Evolutionary conservation across 2,113 vertebrate species (phyloP).

Genomic region (Megaceryle maxima): DNA sequence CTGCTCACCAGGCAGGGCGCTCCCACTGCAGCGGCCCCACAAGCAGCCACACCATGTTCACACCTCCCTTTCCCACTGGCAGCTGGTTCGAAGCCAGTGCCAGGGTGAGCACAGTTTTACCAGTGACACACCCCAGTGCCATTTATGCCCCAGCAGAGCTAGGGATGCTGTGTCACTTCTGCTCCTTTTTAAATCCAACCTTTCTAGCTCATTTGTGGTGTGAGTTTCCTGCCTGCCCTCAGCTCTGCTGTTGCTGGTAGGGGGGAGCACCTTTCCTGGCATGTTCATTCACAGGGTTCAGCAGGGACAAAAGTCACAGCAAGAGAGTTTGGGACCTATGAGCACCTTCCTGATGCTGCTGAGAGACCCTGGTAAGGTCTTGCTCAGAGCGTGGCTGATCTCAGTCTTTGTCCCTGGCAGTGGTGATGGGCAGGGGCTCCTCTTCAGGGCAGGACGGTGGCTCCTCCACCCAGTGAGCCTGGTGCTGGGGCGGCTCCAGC

Average conservation of each 20-base stretch:
- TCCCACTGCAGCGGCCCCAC: background rate
- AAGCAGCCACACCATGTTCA: background rate
- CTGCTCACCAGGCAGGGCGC: background rate
- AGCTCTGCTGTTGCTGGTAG: background rate
- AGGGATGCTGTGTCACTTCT: background rate
- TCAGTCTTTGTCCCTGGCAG: background rate
- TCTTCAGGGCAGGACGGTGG: too few relatives aligned
- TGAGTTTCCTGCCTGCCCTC: background rate
- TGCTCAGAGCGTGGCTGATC: background rate
- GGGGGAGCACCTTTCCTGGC: background rate
- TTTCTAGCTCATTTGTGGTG: background rate
- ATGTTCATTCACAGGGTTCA: background rate
- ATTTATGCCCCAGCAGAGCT: background rate
- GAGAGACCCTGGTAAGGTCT: background rate
- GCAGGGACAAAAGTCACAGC: background rate
- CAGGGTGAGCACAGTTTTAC: background rate
- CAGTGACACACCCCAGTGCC: background rate
- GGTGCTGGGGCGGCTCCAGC: too few relatives aligned
- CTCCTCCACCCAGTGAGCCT: background rate
- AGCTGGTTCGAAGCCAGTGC: background rate
- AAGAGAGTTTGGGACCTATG: background rate
- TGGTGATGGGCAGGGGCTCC: background rate
- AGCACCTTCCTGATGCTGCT: background rate
- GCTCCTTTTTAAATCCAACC: conserved; percentile 41
- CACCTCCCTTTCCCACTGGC: background rate